Percentiles rank a stretch among this genome's conserved stretches.
phyloP scores from a whole-genome alignment of 2,797 vertebrate genomes.

The Anisognathus igniventris region DNA sequence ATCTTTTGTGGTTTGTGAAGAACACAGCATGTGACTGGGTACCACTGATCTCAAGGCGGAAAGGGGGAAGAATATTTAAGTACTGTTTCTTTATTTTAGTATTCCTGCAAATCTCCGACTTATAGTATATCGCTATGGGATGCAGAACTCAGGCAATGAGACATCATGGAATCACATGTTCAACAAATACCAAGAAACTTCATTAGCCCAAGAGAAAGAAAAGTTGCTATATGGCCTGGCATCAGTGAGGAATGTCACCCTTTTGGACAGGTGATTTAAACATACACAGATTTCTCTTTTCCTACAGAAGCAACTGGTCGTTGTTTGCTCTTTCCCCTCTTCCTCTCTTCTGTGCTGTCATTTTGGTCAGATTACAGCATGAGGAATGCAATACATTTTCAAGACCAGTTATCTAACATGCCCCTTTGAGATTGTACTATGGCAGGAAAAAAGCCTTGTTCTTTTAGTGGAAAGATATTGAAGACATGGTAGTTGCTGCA shows the following conservation, averaged over 20 bases:
- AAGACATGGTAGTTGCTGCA: not conserved
- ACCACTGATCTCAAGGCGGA: not conserved
- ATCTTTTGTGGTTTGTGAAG: not conserved
- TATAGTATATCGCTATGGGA: slow-evolving; percentile 90
- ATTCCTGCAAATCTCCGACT: slow-evolving; percentile 87
- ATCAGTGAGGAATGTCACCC: slow-evolving; percentile 78
- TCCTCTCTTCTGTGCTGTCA: not conserved
- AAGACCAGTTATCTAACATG: not conserved
- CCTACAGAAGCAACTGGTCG: not conserved
- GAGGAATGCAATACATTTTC: not conserved
- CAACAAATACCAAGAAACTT: slow-evolving; percentile 74
- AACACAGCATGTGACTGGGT: not conserved
- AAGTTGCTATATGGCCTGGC: slow-evolving; percentile 93
- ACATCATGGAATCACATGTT: slow-evolving; percentile 85
- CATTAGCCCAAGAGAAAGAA: slow-evolving; percentile 95
- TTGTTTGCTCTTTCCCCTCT: not conserved
- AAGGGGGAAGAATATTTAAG: not conserved
- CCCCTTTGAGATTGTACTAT: not conserved
- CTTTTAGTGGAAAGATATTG: not conserved
- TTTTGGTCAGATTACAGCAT: not conserved
- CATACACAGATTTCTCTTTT: not conserved
- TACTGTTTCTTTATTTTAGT: slow-evolving; percentile 61
- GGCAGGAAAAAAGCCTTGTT: not conserved
- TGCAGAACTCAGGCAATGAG: slow-evolving; percentile 80
- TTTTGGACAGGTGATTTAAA: slow-evolving; percentile 78